phyloP scores from a whole-genome alignment of 92 coral and sea anemone species.

The Actinostola sp. region DNA sequence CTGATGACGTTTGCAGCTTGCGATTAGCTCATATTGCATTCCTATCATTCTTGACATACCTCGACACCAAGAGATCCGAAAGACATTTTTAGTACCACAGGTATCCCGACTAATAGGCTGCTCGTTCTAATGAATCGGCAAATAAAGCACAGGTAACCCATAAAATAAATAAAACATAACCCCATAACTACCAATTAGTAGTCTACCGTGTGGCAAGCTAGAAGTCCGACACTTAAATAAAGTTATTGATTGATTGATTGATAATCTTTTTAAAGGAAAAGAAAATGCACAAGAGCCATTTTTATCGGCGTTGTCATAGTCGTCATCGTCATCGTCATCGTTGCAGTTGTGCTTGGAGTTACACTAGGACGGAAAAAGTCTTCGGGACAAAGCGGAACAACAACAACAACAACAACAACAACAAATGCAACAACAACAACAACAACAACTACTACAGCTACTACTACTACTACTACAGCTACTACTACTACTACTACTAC shows the following conservation, averaged over 20 bases:
- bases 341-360: slow-evolving; percentile 10
- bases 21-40: no score
- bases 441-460: not conserved
- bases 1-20: no score
- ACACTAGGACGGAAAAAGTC: not conserved
- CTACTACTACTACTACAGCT: not conserved
- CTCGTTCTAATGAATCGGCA: no score
- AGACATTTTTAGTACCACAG: no score
- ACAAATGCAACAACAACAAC: not conserved
- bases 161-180: no score
- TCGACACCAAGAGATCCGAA: no score
- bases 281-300: not conserved
- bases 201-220: no score
- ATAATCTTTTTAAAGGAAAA: not conserved
- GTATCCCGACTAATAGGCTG: no score
- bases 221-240: no score
- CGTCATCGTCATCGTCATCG: slow-evolving; percentile 10
- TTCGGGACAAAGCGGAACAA: not conserved
- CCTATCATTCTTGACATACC: no score
- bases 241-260: not conserved
- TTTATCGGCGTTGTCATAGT: slow-evolving; percentile 11
- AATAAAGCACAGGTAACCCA: no score
- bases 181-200: no score
- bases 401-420: not conserved
- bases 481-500: not conserved